phyloP scores from a whole-genome alignment of 1,140 invertebrate species.

The Drosophila sechellia region DNA sequence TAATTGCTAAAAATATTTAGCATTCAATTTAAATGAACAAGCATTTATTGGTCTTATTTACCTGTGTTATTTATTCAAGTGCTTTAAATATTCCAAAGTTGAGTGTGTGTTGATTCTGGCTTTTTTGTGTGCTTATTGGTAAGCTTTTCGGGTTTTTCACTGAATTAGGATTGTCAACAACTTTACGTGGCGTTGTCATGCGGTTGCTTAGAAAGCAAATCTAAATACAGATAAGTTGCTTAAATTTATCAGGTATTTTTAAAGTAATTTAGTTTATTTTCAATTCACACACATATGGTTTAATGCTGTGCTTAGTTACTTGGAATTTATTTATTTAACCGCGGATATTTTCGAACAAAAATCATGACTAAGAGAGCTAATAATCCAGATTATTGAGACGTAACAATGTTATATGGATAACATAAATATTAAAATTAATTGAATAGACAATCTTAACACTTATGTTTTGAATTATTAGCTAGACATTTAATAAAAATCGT shows the following conservation, averaged over 20 bases:
- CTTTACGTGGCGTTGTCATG: not conserved
- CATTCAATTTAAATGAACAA: constrained; percentile 19
- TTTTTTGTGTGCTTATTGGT: constrained; percentile 7
- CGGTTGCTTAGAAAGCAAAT: constrained; percentile 10
- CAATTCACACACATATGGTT: no score
- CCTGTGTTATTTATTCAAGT: not conserved
- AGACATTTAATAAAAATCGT: no score
- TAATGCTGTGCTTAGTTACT: no score
- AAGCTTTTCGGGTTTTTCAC: constrained; percentile 13
- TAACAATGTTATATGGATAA: no score
- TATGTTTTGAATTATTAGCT: no score
- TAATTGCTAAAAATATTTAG: constrained; percentile 39
- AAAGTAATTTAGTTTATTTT: not conserved
- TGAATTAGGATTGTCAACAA: constrained; percentile 1
- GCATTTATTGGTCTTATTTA: constrained; percentile 5
- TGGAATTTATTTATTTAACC: no score
- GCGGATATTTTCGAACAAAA: no score
- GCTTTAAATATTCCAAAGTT: not conserved
- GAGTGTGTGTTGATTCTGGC: constrained; percentile 5
- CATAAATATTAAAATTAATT: no score
- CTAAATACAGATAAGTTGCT: not conserved
- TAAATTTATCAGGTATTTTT: not conserved
- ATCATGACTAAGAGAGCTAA: no score
- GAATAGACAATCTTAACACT: no score
- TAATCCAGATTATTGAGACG: no score